phyloP scores from a whole-genome alignment of 2,113 vertebrate species.

The Brachyistius frenatus region DNA sequence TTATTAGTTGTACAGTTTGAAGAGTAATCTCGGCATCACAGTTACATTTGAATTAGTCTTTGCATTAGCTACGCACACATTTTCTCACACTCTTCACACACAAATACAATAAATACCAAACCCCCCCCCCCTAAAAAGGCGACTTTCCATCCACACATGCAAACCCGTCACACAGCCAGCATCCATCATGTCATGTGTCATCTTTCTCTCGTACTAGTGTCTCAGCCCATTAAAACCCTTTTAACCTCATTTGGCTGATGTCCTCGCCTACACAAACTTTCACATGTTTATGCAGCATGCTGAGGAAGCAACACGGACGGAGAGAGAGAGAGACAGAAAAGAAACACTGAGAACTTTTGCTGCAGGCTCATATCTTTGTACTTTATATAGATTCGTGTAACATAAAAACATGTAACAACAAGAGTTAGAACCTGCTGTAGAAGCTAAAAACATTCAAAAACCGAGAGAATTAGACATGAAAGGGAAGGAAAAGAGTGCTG shows the following conservation, averaged over 20 bases:
- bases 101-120: not conserved
- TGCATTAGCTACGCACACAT: too few relatives aligned
- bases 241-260: slow-evolving; percentile 49
- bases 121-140: too few relatives aligned
- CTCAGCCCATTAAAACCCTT: slow-evolving; percentile 61
- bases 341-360: slow-evolving; percentile 13
- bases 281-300: slow-evolving; percentile 13
- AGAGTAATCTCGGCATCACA: not conserved
- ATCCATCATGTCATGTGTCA: slow-evolving; percentile 41
- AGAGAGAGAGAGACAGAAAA: not conserved
- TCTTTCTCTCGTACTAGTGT: slow-evolving; percentile 44
- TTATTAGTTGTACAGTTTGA: too few relatives aligned
- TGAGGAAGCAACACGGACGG: not conserved
- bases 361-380: not conserved
- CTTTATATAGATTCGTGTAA: not conserved
- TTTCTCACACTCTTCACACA: too few relatives aligned
- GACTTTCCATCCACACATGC: not conserved
- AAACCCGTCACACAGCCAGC: not conserved
- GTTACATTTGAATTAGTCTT: not conserved
- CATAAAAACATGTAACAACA: not conserved
- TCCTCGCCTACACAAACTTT: slow-evolving; percentile 41
- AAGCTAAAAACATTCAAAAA: not conserved
- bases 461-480: not conserved
- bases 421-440: not conserved
- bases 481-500: not conserved